These are phyloP conservation scores for Aporophyla lueneburgensis DNA, from an alignment of 2,888 invertebrate genomes.

Conservation along the genomic window DNA sequence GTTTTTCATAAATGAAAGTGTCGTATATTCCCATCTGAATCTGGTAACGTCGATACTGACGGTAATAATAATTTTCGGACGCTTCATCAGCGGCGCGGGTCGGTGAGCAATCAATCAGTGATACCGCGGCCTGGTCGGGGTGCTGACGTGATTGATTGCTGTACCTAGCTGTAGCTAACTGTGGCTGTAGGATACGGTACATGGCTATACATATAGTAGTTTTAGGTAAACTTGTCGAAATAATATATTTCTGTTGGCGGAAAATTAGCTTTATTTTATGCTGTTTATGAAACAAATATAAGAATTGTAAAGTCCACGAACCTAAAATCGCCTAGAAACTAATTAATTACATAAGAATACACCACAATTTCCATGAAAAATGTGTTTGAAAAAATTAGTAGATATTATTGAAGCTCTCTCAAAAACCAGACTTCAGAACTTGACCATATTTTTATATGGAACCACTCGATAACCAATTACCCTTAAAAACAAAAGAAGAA, in stretches of 20 bases:
- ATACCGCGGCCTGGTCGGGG: conserved; percentile 2
- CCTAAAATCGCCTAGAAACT: neutral
- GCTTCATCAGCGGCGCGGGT: conserved; percentile 34
- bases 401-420: too few relatives aligned
- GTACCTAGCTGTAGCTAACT: neutral
- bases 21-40: conserved; percentile 4
- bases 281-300: neutral
- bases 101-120: conserved; percentile 47
- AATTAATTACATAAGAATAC: neutral
- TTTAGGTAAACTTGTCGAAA: neutral
- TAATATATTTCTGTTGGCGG: neutral
- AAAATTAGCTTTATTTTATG: neutral
- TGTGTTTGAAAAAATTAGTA: too few relatives aligned
- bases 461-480: too few relatives aligned
- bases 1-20: neutral
- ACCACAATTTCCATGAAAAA: neutral
- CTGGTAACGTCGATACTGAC: conserved; percentile 14
- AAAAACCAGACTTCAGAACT: too few relatives aligned
- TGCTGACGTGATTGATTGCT: conserved; percentile 37
- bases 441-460: too few relatives aligned
- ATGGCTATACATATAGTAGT: neutral
- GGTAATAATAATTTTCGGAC: conserved; percentile 14
- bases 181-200: neutral
- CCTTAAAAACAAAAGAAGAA: too few relatives aligned
- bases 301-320: too few relatives aligned